Base-by-base conservation (phyloP, 2,113 vertebrate species). In the Cottus gobio region DNA sequence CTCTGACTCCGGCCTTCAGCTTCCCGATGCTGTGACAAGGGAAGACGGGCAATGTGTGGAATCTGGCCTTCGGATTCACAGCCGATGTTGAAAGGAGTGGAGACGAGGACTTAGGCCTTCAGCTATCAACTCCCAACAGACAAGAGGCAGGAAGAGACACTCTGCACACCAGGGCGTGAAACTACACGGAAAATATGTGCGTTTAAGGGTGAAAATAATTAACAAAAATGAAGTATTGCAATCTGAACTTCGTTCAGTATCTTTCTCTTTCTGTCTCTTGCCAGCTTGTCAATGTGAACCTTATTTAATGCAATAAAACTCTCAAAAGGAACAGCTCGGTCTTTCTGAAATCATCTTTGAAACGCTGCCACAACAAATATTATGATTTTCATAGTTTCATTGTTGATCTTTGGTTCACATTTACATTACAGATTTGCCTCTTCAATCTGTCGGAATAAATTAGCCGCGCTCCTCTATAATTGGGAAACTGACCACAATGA, bases 401-500 rank as follows among this genome's bases (percentile, higher is more conserved):
- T 18, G 3, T 30, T 13, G 3, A 28, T n/a, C 6, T 50, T 46
- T 26, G 7, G 6, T 64, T 42, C 56, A 16, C 8, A 57, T 44
- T 20, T 39, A 7, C n/a, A 71, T 44, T 1, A 15, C n/a, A 72
- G 2, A 44, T 26, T 56, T 63, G 11, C 18, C 10, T 24, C 36
- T 37, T 77, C 24, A 39, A 70, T 64, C 34, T 46, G 69, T 31
- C 54, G 3, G 56, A 54, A 58, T 77, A 31, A 54, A 67, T 72
- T 78, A 54, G 31, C 62, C 44, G 56, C 2, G 22, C 46, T 36
- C 1, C 3, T 15, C 56, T 48, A 4, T 67, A 75, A 79, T 58
- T 75, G 24, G 58, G 39, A 79, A 75, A 75, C 57, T 64, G 71
- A 65, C 77, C 68, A 72, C 72, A 60, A 52, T 75, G 68, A 72